Percentiles rank a stretch among this genome's conserved stretches.
These are phyloP conservation scores for Characodon lateralis DNA, from an alignment of 2,797 vertebrate species.

Conservation along the genomic window DNA sequence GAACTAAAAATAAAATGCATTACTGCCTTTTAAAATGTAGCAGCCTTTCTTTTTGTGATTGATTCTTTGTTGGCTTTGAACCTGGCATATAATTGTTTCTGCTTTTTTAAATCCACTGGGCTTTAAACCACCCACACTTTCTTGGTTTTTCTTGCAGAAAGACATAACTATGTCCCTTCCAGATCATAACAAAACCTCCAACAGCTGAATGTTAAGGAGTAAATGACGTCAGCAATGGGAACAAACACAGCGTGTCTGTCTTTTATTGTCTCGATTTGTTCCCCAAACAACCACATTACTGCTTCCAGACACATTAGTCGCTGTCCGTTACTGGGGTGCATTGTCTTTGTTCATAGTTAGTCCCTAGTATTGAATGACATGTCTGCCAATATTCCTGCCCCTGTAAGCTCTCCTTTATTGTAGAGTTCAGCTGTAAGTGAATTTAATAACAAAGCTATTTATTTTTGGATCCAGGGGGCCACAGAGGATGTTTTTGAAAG, in stretches of 20 bases:
- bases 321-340: conserved; percentile 22
- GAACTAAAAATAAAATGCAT: not conserved
- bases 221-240: conserved; percentile 4
- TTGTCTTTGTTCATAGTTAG: conserved; percentile 47
- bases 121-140: not conserved
- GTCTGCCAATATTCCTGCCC: conserved; percentile 43
- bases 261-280: conserved; percentile 26
- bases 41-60: conserved; percentile 14
- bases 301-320: conserved; percentile 28
- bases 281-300: conserved; percentile 33
- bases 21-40: conserved; percentile 5
- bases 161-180: conserved; percentile 1
- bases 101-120: conserved; percentile 6
- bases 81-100: not conserved
- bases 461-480: conserved; percentile 41
- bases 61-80: not conserved
- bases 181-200: not conserved
- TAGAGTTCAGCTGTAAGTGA: conserved; percentile 43
- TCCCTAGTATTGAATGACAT: conserved; percentile 22
- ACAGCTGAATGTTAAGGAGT: not conserved
- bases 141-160: not conserved
- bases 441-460: conserved; percentile 67
- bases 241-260: not conserved
- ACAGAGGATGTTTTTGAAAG: conserved; percentile 48
- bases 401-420: conserved; percentile 23